A percentile compares a stretch with the other conserved stretches of the same genome.
These are phyloP conservation scores for Lathronympha strigana DNA, from an alignment of 2,888 invertebrate genomes.

Conservation along the genomic window DNA sequence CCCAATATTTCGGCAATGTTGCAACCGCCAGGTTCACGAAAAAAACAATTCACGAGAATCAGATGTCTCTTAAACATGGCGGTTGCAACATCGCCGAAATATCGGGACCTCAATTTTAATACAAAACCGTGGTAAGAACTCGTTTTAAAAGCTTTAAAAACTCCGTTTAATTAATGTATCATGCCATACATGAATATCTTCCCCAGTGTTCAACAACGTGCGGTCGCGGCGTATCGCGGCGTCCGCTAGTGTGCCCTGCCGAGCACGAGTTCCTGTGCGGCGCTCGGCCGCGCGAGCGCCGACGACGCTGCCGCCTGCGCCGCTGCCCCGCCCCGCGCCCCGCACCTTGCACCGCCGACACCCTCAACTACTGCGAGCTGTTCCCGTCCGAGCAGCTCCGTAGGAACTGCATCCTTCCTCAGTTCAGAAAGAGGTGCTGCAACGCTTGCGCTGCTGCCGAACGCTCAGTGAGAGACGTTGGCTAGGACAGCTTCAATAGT, in stretches of 20 bases:
- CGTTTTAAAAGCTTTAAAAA: no score
- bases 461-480: conserved; percentile 20
- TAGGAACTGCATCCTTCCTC: conserved; percentile 83
- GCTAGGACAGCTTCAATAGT: conserved; percentile 10
- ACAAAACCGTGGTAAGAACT: no score
- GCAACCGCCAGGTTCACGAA: no score
- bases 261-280: conserved; percentile 81
- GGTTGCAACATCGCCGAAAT: no score
- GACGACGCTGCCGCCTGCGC: conserved; percentile 80
- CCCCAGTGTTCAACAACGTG: conserved; percentile 86
- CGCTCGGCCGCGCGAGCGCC: conserved; percentile 77
- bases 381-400: conserved; percentile 66
- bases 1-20: no score
- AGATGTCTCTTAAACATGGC: no score
- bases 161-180: no score
- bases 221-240: conserved; percentile 82
- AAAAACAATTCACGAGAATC: no score
- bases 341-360: conserved; percentile 64
- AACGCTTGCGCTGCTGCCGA: conserved; percentile 73
- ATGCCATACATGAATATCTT: neutral
- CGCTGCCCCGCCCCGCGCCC: conserved; percentile 50
- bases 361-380: conserved; percentile 78
- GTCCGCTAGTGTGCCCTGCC: conserved; percentile 82
- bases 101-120: no score
- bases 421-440: conserved; percentile 85